Base-by-base conservation (phyloP, 2,888 invertebrate genomes). In the Ichneumoninae sp. region DNA sequence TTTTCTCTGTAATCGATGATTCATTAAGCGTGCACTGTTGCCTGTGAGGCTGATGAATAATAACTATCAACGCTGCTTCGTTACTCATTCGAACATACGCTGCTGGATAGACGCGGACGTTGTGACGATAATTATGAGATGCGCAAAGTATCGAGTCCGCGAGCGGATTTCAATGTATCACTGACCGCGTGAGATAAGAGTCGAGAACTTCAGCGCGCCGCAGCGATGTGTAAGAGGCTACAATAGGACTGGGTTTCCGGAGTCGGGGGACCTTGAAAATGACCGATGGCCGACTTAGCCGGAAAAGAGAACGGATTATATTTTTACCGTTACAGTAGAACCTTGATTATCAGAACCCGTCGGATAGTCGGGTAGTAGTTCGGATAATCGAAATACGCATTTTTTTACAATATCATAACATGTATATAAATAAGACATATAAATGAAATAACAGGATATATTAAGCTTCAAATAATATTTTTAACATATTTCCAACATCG, bases 181-280 rank as follows among this genome's bases (percentile, higher is more conserved):
- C 44, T 60, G 44, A 22, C 47, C 57, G 69, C 33, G 36, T 36
- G 40, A 50, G 78, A 78, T 78, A 78, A 70, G 19, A 22, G 22
- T 36, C 47, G 69, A 36, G 10, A 30, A 63, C 7, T 36, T 33
- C 1, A 22, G 26, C 66, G 26, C 54, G 52, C 54, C 57, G 52
- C 60, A 75, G 57, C 44, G 57, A 69, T 47, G 63, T 60, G 30
- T 54, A 50, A 70, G n/a, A 30, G 57, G 10, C 19, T 63, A 40
- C 63, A 69, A 30, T 63, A 22, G 70, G 63, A 22, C 60, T 26
- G 69, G 7, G 16, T 47, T 81, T 81, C 33, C 36, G 36, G 57
- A 44, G 33, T 69, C 47, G 19, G 60, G 19, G 16, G 81, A 40
- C 81, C 75, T 75, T 81, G 81, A 57, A 26, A 19, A 70, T 54